Percentiles rank a stretch among this genome's conserved stretches.
Evolutionary conservation across 1,140 invertebrate genomes (phyloP).

Genomic region (Ooceraea biroi): DNA sequence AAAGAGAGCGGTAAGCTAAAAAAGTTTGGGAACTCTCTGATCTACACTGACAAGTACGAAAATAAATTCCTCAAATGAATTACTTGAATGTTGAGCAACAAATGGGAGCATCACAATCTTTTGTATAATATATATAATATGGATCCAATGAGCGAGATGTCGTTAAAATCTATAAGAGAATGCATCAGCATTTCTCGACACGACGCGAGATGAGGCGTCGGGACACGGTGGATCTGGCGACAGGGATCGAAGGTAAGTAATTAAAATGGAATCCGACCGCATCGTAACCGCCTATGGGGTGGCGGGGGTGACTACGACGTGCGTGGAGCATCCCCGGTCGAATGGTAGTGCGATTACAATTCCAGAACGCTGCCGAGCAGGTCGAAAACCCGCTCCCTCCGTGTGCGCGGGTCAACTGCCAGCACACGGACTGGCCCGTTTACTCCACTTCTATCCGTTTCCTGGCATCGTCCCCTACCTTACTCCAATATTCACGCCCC

Average conservation of each 20-base stretch:
- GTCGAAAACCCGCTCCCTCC: conserved; percentile 74
- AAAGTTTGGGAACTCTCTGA: too few relatives aligned
- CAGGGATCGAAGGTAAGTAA: conserved; percentile 76
- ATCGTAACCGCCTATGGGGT: conserved; percentile 44
- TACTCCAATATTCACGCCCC: conserved; percentile 46
- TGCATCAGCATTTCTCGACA: background rate
- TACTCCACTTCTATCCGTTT: conserved; percentile 45
- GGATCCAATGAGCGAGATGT: too few relatives aligned
- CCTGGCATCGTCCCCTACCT: conserved; percentile 36
- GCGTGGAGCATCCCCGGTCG: conserved; percentile 62
- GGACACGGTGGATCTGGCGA: background rate
- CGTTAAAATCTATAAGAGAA: conserved; percentile 7
- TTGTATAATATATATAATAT: too few relatives aligned
- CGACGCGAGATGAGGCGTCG: conserved; percentile 1
- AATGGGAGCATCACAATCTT: too few relatives aligned
- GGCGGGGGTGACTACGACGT: conserved; percentile 55
- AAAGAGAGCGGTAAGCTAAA: too few relatives aligned
- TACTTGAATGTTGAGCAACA: too few relatives aligned
- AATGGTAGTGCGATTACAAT: conserved; percentile 81
- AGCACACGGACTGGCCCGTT: conserved; percentile 55
- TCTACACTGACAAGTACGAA: too few relatives aligned
- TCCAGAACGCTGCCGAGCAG: conserved; percentile 79
- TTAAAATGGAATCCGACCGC: conserved; percentile 81
- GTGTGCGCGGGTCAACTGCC: conserved; percentile 67
- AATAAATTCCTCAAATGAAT: too few relatives aligned